Conservation (phyloP, 2,113 vertebrate genomes). For the Alectura lathami region DNA sequence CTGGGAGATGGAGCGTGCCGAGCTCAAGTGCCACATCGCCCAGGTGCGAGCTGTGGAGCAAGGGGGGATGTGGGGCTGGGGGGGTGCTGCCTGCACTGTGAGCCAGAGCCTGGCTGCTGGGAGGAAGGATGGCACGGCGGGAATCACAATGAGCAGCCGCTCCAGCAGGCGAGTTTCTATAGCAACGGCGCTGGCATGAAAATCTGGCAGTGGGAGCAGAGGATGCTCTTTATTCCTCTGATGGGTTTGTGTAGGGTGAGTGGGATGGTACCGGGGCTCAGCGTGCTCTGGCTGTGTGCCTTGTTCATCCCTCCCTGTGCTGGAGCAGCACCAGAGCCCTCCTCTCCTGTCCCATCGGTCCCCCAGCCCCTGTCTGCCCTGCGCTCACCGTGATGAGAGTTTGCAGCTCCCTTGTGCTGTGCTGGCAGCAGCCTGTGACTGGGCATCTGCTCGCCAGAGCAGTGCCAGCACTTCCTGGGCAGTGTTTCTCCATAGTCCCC, state of each 20-base stretch:
- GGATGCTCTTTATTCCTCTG: constrained; percentile 34
- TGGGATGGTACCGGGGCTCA: neutral
- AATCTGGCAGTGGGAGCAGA: neutral
- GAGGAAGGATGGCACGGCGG: constrained; percentile 37
- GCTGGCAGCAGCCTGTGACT: neutral
- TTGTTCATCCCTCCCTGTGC: neutral
- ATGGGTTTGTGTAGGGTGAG: neutral
- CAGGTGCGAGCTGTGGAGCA: constrained; percentile 80
- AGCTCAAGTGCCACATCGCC: constrained; percentile 87
- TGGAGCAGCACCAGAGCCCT: neutral
- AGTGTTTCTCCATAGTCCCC: neutral
- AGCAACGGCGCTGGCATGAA: constrained; percentile 8
- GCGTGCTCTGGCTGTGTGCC: neutral
- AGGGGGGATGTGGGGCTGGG: neutral
- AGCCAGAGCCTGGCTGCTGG: neutral
- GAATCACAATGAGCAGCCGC: constrained; percentile 48
- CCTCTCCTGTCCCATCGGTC: neutral
- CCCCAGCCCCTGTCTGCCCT: neutral
- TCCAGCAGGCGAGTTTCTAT: constrained; percentile 46
- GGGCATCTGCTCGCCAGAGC: neutral
- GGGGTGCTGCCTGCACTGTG: neutral
- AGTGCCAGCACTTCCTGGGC: neutral
- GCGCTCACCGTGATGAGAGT: neutral
- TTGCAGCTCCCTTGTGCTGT: rapidly evolving
- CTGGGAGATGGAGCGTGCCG: constrained; percentile 93